Base-by-base conservation (phyloP, 2,888 invertebrate genomes). In the Drosophila anomalipes region DNA sequence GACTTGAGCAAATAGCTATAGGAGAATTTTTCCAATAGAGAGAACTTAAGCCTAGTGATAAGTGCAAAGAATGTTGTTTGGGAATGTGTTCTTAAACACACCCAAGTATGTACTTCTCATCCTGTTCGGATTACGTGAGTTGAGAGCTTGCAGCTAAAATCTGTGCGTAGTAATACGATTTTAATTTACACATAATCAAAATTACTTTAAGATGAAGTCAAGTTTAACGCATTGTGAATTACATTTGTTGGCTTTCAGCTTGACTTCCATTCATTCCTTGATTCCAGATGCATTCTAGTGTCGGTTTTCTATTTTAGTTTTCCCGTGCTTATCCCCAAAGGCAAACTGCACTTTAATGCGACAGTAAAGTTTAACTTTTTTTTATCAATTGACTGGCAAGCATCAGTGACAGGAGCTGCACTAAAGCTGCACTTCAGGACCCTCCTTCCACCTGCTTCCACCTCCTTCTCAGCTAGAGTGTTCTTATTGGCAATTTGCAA, bases 361-460 rank as follows among this genome's bases (percentile, higher is more conserved):
- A 32, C 47, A 33, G 39, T 64, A 62, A 54, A 44, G 57, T 59
- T 77, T 68, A 52, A 32, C 60, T 72, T 77, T 47, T 47, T 22
- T 81, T 78, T 81, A 81, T 81, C 73, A 81, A 72, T 58, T 61
- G 44, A 44, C 51, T 60, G 59, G 51, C 54, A 35, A 37, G 65
- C 65, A 77, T 64, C 67, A 74, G 61, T 70, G 79, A 70, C 83
- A 70, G 67, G 28, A 54, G 37, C 51, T 61, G 63, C 62, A 74
- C 66, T 66, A 79, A 79, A 28, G 28, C 28, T 4, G 28, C 28
- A 28, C 28, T 5, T 28, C 39, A 26, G 3, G 3, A 12, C 4
- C 19, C 12, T 9, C 1, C 28, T 28, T 4, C 0, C 26, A 14
- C 14, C 28, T n/a, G n/a, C n/a, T n/a, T n/a, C n/a, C n/a, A n/a